Conservation (phyloP, 2,797 vertebrate species). For the Lutjanus campechanus region DNA sequence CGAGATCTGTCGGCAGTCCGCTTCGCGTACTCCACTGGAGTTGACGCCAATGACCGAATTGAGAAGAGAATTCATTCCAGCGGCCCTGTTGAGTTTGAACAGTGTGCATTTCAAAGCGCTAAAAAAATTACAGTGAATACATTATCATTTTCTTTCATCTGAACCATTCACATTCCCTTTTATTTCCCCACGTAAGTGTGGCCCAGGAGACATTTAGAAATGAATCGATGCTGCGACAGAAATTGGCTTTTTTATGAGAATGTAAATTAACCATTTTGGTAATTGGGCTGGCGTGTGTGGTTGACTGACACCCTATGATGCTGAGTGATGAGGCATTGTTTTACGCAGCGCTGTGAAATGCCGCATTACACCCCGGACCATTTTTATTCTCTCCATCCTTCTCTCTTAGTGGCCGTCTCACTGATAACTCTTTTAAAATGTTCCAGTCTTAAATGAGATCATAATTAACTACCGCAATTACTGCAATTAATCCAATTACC, state of each 20-base stretch:
- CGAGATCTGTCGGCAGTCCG: background rate
- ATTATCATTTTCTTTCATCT: conserved; percentile 6
- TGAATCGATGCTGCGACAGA: background rate
- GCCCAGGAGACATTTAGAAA: background rate
- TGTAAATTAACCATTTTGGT: background rate
- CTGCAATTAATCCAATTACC: conserved; percentile 56
- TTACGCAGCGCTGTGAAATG: background rate
- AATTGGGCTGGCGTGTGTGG: background rate
- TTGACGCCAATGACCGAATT: background rate
- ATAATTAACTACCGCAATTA: conserved; percentile 55
- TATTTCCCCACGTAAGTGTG: background rate
- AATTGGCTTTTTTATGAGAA: background rate
- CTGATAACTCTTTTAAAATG: conserved; percentile 31
- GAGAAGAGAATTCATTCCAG: background rate
- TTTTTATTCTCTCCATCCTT: background rate
- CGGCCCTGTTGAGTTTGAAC: background rate
- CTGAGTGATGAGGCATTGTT: background rate
- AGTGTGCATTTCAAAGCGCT: background rate
- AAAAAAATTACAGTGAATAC: background rate
- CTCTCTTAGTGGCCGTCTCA: background rate
- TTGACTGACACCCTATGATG: background rate
- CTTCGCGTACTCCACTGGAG: background rate
- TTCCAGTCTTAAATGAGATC: conserved; percentile 44
- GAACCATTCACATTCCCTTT: background rate
- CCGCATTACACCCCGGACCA: background rate